These are phyloP conservation scores for Nemotelus nigrinus DNA, from an alignment of 2,888 invertebrate genomes.

Conservation along the genomic window DNA sequence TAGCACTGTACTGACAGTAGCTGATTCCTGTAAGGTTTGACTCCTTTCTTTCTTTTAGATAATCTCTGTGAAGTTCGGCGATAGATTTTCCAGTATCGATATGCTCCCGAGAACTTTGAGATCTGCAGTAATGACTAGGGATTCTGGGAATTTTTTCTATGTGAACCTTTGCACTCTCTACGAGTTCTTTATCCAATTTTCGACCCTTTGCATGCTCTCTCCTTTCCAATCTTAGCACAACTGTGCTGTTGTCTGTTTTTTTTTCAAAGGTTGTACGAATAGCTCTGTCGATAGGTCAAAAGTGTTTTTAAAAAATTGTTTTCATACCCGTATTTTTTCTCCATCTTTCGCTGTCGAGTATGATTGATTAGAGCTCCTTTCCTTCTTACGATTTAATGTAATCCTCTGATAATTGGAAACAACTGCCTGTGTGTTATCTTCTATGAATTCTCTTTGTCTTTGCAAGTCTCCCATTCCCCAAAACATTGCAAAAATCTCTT, in stretches of 20 bases:
- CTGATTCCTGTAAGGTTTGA: background rate
- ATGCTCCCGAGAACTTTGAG: conserved; percentile 9
- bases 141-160: background rate
- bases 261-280: background rate
- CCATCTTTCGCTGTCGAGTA: background rate
- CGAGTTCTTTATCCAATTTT: no score
- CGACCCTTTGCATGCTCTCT: conserved; percentile 1
- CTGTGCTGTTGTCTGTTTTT: background rate
- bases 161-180: background rate
- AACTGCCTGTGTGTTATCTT: background rate
- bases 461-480: conserved; percentile 3
- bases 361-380: no score
- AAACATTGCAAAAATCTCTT: conserved; percentile 12
- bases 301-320: conserved; percentile 1
- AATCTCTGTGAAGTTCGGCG: background rate
- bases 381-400: no score
- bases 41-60: background rate
- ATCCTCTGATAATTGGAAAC: background rate
- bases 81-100: conserved; percentile 3
- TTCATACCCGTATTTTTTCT: background rate
- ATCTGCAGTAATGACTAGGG: background rate
- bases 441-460: conserved; percentile 8
- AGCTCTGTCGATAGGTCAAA: conserved; percentile 5
- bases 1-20: no score
- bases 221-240: conserved; percentile 1